Conservation (phyloP, 2,888 invertebrate species). For the Neria commutata region DNA sequence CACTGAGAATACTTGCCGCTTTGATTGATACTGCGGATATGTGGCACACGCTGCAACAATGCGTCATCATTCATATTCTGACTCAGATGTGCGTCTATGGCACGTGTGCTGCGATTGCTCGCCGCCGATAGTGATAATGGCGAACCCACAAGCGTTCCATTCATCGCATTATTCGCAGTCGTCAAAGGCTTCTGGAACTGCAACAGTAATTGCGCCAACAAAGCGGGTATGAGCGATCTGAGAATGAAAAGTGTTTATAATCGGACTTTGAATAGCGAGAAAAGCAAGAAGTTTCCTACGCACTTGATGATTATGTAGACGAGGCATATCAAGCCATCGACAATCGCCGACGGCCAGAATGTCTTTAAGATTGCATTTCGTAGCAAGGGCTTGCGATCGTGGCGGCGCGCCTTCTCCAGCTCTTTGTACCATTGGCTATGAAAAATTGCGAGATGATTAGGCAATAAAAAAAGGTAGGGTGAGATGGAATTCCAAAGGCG, state of each 20-base stretch:
- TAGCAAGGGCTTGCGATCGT: slow-evolving; percentile 68
- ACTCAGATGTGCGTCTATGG: slow-evolving; percentile 30
- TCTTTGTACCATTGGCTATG: slow-evolving; percentile 73
- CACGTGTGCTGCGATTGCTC: slow-evolving; percentile 44
- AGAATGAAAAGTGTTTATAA: background rate
- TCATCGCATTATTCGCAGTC: background rate
- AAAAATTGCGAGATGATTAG: background rate
- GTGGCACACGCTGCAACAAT: slow-evolving; percentile 25
- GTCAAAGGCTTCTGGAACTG: slow-evolving; percentile 49
- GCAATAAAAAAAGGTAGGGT: background rate
- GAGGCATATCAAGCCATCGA: slow-evolving; percentile 70
- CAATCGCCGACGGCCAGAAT: slow-evolving; percentile 72
- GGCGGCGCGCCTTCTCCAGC: slow-evolving; percentile 65
- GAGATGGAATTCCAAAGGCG: background rate
- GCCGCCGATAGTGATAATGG: too few species aligned
- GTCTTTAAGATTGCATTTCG: slow-evolving; percentile 70
- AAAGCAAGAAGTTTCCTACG: too few species aligned
- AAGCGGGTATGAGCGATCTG: slow-evolving; percentile 59
- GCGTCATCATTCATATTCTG: slow-evolving; percentile 20
- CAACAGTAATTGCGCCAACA: slow-evolving; percentile 58
- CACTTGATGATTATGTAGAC: slow-evolving; percentile 58
- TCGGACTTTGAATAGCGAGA: background rate
- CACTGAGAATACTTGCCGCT: slow-evolving; percentile 5
- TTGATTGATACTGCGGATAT: slow-evolving; percentile 27
- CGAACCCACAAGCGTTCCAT: slow-evolving; percentile 1